These are phyloP conservation scores for Dermochelys coriacea DNA, from an alignment of 2,797 vertebrate genomes.

Conservation along the genomic window DNA sequence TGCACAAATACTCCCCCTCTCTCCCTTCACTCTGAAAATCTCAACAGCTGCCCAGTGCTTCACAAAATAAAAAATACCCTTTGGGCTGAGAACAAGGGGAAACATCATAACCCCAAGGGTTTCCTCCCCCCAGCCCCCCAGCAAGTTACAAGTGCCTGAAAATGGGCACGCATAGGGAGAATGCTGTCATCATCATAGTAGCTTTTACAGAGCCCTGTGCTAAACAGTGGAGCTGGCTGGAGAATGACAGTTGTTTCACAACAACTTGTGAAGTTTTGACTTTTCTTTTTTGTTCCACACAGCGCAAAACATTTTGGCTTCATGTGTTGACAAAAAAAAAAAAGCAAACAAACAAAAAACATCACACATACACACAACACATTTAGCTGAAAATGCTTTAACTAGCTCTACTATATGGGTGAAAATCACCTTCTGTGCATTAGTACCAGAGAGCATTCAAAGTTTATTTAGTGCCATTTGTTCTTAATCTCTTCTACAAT, in stretches of 20 bases:
- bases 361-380: not conserved
- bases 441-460: too few species aligned
- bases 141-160: not conserved
- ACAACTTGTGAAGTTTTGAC: not conserved
- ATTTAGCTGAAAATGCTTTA: not conserved
- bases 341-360: too few species aligned
- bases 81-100: not conserved
- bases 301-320: not conserved
- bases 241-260: not conserved
- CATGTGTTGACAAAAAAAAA: not conserved
- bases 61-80: not conserved
- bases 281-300: not conserved
- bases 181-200: too few species aligned
- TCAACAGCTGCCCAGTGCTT: not conserved
- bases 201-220: not conserved
- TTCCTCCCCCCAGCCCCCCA: rapidly evolving
- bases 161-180: not conserved
- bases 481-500: not conserved
- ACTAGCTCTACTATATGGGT: not conserved
- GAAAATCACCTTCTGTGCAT: not conserved
- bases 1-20: not conserved
- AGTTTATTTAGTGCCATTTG: not conserved
- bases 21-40: not conserved
- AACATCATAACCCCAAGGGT: not conserved
- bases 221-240: not conserved